Evolutionary conservation across 2,888 invertebrate genomes (phyloP).

Genomic region (Heliconius sara): DNA sequence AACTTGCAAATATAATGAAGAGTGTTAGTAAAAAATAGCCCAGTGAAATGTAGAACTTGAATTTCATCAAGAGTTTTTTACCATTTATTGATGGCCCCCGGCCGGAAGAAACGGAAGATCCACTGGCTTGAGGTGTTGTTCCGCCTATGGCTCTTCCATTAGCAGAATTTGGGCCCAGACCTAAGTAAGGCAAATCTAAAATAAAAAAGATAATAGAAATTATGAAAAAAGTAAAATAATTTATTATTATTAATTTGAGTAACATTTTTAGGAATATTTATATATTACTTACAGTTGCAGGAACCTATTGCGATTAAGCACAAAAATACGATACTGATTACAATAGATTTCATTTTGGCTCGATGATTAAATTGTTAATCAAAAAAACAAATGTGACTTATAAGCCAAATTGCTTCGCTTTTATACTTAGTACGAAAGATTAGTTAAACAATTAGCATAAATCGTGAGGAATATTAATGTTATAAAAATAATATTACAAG

Average conservation of each 20-base stretch:
- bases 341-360: conserved; percentile 1
- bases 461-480: conserved; percentile 5
- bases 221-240: not conserved
- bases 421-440: not conserved
- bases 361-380: not conserved
- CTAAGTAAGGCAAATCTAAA: not conserved
- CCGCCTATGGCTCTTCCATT: not conserved
- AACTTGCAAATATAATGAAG: no score
- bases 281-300: not conserved
- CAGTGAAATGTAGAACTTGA: no score
- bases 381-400: not conserved
- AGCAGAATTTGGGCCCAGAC: not conserved
- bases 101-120: not conserved
- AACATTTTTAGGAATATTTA: not conserved
- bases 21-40: no score
- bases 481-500: not conserved
- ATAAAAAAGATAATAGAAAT: not conserved
- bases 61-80: no score
- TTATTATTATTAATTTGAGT: not conserved
- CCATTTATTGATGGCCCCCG: conserved; percentile 13
- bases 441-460: not conserved
- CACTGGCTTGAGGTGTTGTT: not conserved
- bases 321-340: not conserved
- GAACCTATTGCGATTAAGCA: not conserved
- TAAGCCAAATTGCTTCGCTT: not conserved